A percentile compares a stretch with the other conserved stretches of the same genome.
Conservation (phyloP, 2,113 vertebrate genomes). For the Sinocyclocheilus maitianheensis region DNA sequence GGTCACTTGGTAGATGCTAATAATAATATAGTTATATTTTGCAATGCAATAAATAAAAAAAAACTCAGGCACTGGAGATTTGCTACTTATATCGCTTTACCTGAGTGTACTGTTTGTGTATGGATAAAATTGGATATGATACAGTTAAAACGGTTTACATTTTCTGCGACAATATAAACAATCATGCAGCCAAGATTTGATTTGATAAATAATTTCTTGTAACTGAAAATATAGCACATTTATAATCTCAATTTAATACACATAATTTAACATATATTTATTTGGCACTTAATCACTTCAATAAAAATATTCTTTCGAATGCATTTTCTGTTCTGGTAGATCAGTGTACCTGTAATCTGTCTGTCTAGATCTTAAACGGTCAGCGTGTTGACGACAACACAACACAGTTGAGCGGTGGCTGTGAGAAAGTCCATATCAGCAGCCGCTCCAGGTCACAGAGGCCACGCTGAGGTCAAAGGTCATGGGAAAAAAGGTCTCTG, state of each 20-base stretch:
- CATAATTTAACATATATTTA: too few species aligned
- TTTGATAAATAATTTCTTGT: background rate
- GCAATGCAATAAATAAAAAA: too few species aligned
- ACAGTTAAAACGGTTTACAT: too few species aligned
- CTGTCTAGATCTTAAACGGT: background rate
- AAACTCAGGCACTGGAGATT: too few species aligned
- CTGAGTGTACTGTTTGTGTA: too few species aligned
- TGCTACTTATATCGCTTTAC: too few species aligned
- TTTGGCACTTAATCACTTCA: background rate
- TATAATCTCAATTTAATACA: background rate
- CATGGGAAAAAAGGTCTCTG: conserved; percentile 63
- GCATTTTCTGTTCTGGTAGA: background rate
- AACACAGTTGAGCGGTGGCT: background rate
- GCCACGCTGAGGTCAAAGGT: conserved; percentile 61
- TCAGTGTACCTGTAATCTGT: background rate
- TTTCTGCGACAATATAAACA: too few species aligned
- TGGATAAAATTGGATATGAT: too few species aligned
- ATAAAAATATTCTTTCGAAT: background rate
- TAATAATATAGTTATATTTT: too few species aligned
- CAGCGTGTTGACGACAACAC: background rate
- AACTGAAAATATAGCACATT: background rate
- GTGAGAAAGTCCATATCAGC: conserved; percentile 20
- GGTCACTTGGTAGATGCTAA: too few species aligned
- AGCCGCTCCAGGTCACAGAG: conserved; percentile 39
- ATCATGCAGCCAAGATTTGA: too few species aligned